phyloP scores from a whole-genome alignment of 2,888 invertebrate genomes.

The Eurytoma adleriae region DNA sequence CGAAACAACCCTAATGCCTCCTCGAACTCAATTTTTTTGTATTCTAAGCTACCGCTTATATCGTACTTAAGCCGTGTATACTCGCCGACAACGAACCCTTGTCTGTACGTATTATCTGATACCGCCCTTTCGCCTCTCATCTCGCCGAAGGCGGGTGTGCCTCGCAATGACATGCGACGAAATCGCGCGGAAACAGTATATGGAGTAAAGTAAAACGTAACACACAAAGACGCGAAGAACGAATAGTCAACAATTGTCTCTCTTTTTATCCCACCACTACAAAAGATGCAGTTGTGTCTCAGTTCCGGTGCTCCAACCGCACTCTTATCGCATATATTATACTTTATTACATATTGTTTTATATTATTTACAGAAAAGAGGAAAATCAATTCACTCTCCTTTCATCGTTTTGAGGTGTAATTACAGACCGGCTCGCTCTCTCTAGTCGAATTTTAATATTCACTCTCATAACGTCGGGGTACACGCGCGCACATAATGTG shows the following conservation, averaged over 20 bases:
- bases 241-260: constrained; percentile 33
- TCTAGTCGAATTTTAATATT: constrained; percentile 42
- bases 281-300: constrained; percentile 27
- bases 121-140: constrained; percentile 9
- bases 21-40: no score
- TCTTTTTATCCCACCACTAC: constrained; percentile 29
- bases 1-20: no score
- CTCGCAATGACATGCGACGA: not conserved
- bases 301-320: constrained; percentile 30
- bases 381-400: constrained; percentile 11
- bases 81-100: constrained; percentile 10
- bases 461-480: not conserved
- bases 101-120: constrained; percentile 48
- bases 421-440: not conserved
- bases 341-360: constrained; percentile 26
- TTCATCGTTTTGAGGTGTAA: not conserved
- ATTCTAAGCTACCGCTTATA: constrained; percentile 9
- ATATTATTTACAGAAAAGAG: constrained; percentile 49
- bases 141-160: not conserved
- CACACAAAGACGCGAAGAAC: not conserved
- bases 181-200: not conserved
- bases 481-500: constrained; percentile 6
- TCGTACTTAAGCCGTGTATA: constrained; percentile 22
- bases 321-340: not conserved
- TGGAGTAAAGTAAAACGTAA: not conserved